These are phyloP conservation scores for Chymomyza procnemis DNA, from an alignment of 2,888 invertebrate genomes.

Conservation along the genomic window DNA sequence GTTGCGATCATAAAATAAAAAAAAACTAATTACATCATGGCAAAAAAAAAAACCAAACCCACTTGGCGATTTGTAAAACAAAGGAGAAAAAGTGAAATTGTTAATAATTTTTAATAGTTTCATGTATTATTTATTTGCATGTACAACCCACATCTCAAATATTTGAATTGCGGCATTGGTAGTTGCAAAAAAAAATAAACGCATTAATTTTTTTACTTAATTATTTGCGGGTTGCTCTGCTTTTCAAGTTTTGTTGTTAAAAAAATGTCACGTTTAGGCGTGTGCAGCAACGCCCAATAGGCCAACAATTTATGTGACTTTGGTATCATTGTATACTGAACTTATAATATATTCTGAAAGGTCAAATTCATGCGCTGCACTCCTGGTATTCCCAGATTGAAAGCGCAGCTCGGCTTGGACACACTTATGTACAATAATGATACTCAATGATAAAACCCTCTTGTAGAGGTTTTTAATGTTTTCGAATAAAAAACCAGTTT, in stretches of 20 bases:
- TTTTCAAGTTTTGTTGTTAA: background rate
- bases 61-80: slow-evolving; percentile 17
- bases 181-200: slow-evolving; percentile 1
- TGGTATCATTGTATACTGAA: background rate
- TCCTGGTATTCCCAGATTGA: background rate
- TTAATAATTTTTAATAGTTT: slow-evolving; percentile 53
- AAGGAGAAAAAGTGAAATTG: slow-evolving; percentile 57
- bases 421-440: background rate
- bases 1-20: background rate
- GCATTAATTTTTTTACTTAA: background rate
- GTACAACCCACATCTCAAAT: slow-evolving; percentile 31
- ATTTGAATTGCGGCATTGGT: background rate
- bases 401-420: background rate
- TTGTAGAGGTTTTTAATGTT: slow-evolving; percentile 69
- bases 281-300: slow-evolving; percentile 13
- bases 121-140: slow-evolving; percentile 37
- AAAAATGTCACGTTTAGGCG: slow-evolving; percentile 57
- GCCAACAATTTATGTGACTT: background rate
- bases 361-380: background rate
- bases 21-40: slow-evolving; percentile 58
- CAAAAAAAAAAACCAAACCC: background rate
- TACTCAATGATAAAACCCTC: slow-evolving; percentile 64
- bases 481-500: slow-evolving; percentile 61
- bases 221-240: background rate
- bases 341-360: background rate